Evolutionary conservation across 2,113 vertebrate species (phyloP), one percentile per base, ranked within the genome.

Genomic region (Ibidorhyncha struthersii): DNA sequence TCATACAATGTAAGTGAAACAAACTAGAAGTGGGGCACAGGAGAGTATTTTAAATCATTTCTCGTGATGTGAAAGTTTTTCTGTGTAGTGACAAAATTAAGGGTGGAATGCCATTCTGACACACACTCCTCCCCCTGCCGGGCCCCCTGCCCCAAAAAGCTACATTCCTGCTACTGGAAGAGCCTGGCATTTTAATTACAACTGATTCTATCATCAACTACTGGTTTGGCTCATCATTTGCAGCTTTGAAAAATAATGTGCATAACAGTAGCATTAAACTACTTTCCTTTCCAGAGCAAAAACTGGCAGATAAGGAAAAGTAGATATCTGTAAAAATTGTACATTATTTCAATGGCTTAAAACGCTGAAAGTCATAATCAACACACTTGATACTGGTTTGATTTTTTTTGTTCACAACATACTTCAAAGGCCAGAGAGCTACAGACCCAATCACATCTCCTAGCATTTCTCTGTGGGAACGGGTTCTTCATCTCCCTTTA

Each of bases 191-290:
- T 83, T 94, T 92, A 80, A 92, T 86, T 79, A 81, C 40, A 70
- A 77, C 7, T 34, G 38, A 93, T 77, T 92, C 84, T 56, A 50
- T 59, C 53, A 90, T 85, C 71, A 86, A 69, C 71, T 72, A 86
- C 32, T 90, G 38, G 53, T 86, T 92, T 92, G 96, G 94, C 93
- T 97, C 96, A 95, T 95, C 55, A 41, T 93, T 90, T 94, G 95
- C 89, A 93, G 96, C 84, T 95, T 96, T 94, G 86, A 95, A 96
- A 79, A 96, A 96, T 95, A 97, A 92, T 52, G 82, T 95, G 78
- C 80, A 69, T 74, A 73, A 95, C n/a, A 93, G 94, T 69, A 95
- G 67, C 73, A 93, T 90, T 49, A 95, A 77, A 65, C 95, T 86
- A 94, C 90, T 81, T 89, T 85, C 88, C 49, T 63, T 83, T 95